A percentile compares a stretch with the other conserved stretches of the same genome.
Conservation (phyloP, 2,888 invertebrate genomes). For the Unio delphinus region DNA sequence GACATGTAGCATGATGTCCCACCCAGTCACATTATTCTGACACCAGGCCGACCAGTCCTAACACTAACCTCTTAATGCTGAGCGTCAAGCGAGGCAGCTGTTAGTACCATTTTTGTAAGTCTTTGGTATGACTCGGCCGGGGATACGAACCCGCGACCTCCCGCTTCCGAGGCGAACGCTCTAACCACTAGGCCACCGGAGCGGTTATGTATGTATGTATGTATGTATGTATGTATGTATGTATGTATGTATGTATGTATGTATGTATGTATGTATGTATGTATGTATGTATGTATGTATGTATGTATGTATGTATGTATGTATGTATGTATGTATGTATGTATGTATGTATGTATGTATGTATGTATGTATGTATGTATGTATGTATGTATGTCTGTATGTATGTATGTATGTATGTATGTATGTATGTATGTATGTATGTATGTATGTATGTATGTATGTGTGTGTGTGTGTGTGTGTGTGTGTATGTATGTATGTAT, state of each 20-base stretch:
- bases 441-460: neutral
- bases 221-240: neutral
- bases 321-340: constrained; percentile 1
- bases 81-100: no score
- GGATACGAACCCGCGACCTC: no score
- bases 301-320: neutral
- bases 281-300: constrained; percentile 1
- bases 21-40: no score
- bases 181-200: no score
- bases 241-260: constrained; percentile 1
- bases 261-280: neutral
- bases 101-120: no score
- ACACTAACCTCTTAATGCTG: no score
- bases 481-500: neutral
- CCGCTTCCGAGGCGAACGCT: no score
- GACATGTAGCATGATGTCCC: no score
- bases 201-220: no score
- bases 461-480: constrained; percentile 1
- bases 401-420: neutral
- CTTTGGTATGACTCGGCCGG: no score
- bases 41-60: no score
- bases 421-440: neutral
- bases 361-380: neutral
- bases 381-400: no score
- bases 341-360: neutral